Percentiles rank a stretch among this genome's conserved stretches.
phyloP scores from a whole-genome alignment of 1,140 invertebrate genomes.

The Drosophila malerkotliana region DNA sequence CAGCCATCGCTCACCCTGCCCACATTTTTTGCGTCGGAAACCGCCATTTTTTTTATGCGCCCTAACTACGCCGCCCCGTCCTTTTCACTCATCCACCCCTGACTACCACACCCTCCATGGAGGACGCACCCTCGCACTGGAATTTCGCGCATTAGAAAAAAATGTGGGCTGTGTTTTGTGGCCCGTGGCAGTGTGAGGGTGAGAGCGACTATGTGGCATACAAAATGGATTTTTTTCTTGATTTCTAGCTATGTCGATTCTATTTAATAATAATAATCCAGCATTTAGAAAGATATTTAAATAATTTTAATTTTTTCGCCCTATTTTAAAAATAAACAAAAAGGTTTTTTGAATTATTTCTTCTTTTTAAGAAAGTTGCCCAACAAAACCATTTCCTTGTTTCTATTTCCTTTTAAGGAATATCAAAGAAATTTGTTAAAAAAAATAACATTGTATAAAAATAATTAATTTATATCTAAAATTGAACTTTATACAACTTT shows the following conservation, averaged over 20 bases:
- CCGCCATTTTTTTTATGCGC: constrained; percentile 76
- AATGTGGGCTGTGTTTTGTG: constrained; percentile 54
- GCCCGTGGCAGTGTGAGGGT: constrained; percentile 5
- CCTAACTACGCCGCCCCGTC: constrained; percentile 55
- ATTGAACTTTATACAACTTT: no score
- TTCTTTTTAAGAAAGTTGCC: no score
- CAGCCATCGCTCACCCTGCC: constrained; percentile 28
- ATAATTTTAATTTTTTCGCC: no score
- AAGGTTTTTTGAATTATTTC: no score
- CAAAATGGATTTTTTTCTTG: constrained; percentile 36
- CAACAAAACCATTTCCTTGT: no score
- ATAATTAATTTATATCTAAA: no score
- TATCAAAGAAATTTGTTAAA: no score
- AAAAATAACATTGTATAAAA: no score
- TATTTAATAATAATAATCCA: constrained; percentile 12
- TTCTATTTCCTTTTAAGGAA: no score
- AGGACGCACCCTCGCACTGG: constrained; percentile 45
- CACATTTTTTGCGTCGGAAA: constrained; percentile 66
- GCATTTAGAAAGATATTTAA: no score
- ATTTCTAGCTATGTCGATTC: constrained; percentile 4
- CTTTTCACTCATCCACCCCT: constrained; percentile 1
- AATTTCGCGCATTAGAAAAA: constrained; percentile 76
- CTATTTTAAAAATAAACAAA: no score
- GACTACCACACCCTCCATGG: constrained; percentile 25
- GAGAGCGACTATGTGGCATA: constrained; percentile 30